phyloP scores from a whole-genome alignment of 2,888 invertebrate genomes.

The Megaustenia siamemsis region DNA sequence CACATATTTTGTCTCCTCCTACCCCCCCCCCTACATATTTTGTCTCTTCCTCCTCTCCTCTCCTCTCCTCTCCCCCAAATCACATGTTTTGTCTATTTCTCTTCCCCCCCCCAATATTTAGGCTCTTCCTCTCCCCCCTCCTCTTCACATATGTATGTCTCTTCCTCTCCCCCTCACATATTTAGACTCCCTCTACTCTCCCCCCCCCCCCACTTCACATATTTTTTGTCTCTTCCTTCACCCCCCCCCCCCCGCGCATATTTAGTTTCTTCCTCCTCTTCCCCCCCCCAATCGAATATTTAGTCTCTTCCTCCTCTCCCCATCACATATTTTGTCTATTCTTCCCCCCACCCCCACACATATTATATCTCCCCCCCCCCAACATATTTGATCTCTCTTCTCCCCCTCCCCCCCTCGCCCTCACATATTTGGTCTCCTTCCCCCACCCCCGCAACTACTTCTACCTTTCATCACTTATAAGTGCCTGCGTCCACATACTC shows the following conservation, averaged over 20 bases:
- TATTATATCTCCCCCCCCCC: not conserved
- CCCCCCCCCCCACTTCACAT: too few relatives aligned
- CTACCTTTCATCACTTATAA: not conserved
- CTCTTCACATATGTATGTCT: too few relatives aligned
- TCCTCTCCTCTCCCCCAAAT: not conserved
- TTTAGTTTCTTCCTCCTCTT: too few relatives aligned
- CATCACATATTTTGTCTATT: not conserved
- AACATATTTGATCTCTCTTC: not conserved
- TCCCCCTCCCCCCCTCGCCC: not conserved
- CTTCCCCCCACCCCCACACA: not conserved
- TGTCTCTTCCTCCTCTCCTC: not conserved
- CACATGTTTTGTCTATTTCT: not conserved
- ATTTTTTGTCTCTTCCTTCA: too few relatives aligned
- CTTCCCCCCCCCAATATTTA: not conserved
- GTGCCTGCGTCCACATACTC: not conserved
- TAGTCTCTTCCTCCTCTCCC: too few relatives aligned
- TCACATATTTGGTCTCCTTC: not conserved
- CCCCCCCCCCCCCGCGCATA: not conserved
- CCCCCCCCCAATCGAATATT: not conserved
- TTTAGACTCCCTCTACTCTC: not conserved
- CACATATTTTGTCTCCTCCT: too few relatives aligned
- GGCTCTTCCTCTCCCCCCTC: not conserved
- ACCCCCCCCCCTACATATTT: too few relatives aligned
- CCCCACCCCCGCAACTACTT: too few relatives aligned
- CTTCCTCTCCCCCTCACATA: not conserved